Percentiles rank a stretch among this genome's conserved stretches.
Evolutionary conservation across 2,113 vertebrate genomes (phyloP).

Genomic region (Barbus barbus): DNA sequence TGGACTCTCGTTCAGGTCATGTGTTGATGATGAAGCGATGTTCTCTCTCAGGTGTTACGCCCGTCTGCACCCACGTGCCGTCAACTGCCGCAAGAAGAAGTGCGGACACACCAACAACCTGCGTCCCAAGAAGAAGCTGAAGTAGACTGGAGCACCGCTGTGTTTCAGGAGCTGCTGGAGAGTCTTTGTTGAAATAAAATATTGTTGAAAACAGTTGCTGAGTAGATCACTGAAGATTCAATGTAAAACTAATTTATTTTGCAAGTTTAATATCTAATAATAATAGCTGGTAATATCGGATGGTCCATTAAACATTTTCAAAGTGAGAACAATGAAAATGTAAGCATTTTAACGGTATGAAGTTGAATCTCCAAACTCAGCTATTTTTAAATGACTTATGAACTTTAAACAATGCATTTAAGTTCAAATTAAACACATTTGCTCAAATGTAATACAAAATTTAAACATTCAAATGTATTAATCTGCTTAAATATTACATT

Average conservation of each 20-base stretch:
- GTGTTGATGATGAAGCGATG: neutral
- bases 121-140: slow-evolving; percentile 99
- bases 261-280: neutral
- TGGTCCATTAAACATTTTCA: neutral
- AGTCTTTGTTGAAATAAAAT: slow-evolving; percentile 39
- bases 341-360: neutral
- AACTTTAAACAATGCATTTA: neutral
- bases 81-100: slow-evolving; percentile 98
- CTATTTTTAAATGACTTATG: neutral
- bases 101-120: slow-evolving; percentile 98
- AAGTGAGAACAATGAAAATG: too few species aligned
- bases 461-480: too few species aligned
- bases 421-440: neutral
- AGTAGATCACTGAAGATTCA: too few species aligned
- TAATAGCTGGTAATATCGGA: neutral
- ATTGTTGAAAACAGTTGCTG: neutral
- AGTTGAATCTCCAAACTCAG: neutral
- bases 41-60: slow-evolving; percentile 83
- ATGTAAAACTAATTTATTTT: neutral
- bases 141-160: slow-evolving; percentile 74
- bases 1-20: neutral
- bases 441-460: too few species aligned
- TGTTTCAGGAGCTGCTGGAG: neutral
- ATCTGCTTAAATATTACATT: too few species aligned
- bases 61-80: slow-evolving; percentile 92